Percentiles rank a stretch among this genome's conserved stretches.
These are phyloP conservation scores for Rhinogobius similis DNA, from an alignment of 2,113 vertebrate species.

Conservation along the genomic window DNA sequence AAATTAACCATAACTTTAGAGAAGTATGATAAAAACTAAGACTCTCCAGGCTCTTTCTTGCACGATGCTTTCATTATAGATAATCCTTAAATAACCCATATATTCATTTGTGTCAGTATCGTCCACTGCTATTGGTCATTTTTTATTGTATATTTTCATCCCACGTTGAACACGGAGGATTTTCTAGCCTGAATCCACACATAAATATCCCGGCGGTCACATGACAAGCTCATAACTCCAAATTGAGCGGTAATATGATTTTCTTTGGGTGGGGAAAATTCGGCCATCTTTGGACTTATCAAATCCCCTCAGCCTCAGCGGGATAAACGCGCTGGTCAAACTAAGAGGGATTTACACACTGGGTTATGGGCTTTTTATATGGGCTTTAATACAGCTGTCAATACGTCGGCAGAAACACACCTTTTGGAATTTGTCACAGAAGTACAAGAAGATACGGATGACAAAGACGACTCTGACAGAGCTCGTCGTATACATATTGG, in stretches of 20 bases:
- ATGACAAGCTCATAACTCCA: constrained; percentile 60
- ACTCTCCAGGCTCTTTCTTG: too few species aligned
- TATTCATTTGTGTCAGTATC: not conserved
- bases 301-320: constrained; percentile 36
- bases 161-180: not conserved
- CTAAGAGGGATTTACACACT: constrained; percentile 23
- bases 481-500: not conserved
- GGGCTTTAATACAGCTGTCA: not conserved
- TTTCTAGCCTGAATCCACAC: constrained; percentile 40
- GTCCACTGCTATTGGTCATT: not conserved
- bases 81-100: too few species aligned
- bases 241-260: constrained; percentile 58
- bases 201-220: constrained; percentile 57
- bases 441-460: not conserved
- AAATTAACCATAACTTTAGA: too few species aligned
- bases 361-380: not conserved
- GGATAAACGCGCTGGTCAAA: constrained; percentile 44
- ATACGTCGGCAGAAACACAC: constrained; percentile 3
- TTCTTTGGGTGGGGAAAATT: constrained; percentile 40
- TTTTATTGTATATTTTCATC: not conserved
- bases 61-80: too few species aligned
- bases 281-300: constrained; percentile 44
- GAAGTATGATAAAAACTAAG: too few species aligned
- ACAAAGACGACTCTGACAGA: not conserved
- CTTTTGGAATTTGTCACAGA: not conserved